Percentiles rank a stretch among this genome's conserved stretches.
Evolutionary conservation across 2,113 vertebrate genomes (phyloP).

Genomic region (Lucifuga dentata): DNA sequence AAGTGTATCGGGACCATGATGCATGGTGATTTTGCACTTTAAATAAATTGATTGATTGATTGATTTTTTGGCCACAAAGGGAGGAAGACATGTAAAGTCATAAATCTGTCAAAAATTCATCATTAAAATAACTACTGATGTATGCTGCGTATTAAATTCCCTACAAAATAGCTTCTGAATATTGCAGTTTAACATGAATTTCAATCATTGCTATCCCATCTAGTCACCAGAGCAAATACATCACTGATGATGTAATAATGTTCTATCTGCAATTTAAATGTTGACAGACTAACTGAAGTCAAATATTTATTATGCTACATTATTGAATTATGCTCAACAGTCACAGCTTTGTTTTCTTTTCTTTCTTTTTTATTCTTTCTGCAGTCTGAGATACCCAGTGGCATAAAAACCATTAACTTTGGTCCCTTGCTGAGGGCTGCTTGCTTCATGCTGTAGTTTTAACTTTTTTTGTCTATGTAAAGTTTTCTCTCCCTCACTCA

Average conservation of each 20-base stretch:
- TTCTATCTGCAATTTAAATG: constrained; percentile 55
- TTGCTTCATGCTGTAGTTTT: constrained; percentile 63
- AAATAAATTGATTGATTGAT: too few species aligned
- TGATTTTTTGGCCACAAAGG: constrained; percentile 5
- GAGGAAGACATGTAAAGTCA: constrained; percentile 23
- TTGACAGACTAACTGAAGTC: constrained; percentile 62
- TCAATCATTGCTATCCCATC: constrained; percentile 47
- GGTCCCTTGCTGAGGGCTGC: constrained; percentile 46
- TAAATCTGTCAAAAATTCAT: constrained; percentile 37
- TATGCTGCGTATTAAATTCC: constrained; percentile 33
- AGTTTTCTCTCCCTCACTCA: constrained; percentile 10
- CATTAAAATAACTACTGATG: constrained; percentile 34
- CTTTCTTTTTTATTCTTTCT: constrained; percentile 35
- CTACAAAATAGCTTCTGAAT: constrained; percentile 45
- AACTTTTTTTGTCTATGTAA: constrained; percentile 53
- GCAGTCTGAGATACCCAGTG: constrained; percentile 57
- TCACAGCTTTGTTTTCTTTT: constrained; percentile 66
- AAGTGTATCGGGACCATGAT: too few species aligned
- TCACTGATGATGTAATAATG: constrained; percentile 58
- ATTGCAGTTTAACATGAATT: constrained; percentile 54
- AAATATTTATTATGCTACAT: constrained; percentile 71
- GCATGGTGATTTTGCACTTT: too few species aligned
- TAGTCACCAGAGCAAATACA: constrained; percentile 45
- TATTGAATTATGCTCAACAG: constrained; percentile 67
- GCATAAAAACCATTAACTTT: constrained; percentile 69